Evolutionary conservation across 92 coral and sea anemone genomes (phyloP).

Genomic region (Pocillopora meandrina): DNA sequence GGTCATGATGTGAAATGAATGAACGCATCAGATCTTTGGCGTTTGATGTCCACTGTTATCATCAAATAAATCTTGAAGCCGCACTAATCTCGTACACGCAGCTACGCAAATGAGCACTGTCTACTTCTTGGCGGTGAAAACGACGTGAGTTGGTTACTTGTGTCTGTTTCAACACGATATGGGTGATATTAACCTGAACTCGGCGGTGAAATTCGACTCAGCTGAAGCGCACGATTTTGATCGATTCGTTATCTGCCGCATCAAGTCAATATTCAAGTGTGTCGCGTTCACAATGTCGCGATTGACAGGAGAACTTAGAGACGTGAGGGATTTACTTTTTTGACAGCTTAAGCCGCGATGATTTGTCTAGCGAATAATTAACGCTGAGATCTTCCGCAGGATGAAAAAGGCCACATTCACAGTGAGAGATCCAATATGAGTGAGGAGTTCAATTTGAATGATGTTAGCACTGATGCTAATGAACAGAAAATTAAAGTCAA

Average conservation of each 20-base stretch:
- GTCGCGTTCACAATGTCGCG: conserved; percentile 34
- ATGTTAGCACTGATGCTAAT: conserved; percentile 5
- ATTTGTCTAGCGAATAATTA: conserved; percentile 23
- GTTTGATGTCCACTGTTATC: conserved; percentile 27
- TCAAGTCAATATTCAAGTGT: conserved; percentile 50
- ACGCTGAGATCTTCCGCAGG: conserved; percentile 29
- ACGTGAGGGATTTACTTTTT: conserved; percentile 40
- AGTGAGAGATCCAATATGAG: conserved; percentile 17
- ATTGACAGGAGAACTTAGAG: conserved; percentile 36
- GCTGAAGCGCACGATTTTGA: conserved; percentile 12
- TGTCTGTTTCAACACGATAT: conserved; percentile 63
- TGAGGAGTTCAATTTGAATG: conserved; percentile 22
- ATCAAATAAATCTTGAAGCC: conserved; percentile 40
- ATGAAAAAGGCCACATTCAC: conserved; percentile 10
- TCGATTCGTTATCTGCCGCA: conserved; percentile 39
- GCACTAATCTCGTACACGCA: conserved; percentile 34
- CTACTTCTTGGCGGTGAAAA: conserved; percentile 15
- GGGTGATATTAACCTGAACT: conserved; percentile 37
- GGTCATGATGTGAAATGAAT: conserved; percentile 31
- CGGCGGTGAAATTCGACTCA: conserved; percentile 44
- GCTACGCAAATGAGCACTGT: conserved; percentile 29
- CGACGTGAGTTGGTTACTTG: conserved; percentile 11
- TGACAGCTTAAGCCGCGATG: conserved; percentile 46
- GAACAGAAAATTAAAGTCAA: conserved; percentile 26
- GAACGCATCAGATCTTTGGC: conserved; percentile 23